These are phyloP conservation scores for Perca schrenkii DNA, from an alignment of 2,113 vertebrate genomes.

Conservation along the genomic window DNA sequence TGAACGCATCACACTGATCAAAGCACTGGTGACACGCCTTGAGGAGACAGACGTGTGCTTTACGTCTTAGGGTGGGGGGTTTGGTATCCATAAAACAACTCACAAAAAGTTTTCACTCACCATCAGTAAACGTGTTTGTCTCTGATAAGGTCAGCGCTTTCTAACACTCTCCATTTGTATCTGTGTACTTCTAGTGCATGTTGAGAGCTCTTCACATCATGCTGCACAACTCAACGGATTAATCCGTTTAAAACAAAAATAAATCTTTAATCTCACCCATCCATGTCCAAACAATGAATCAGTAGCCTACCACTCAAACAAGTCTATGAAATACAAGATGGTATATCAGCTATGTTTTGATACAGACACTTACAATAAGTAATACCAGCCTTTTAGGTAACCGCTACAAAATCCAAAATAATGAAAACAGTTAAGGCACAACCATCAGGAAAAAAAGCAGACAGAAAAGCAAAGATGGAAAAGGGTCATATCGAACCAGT, in stretches of 20 bases:
- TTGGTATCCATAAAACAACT: conserved; percentile 43
- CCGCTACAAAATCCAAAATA: background rate
- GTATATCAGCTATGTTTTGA: background rate
- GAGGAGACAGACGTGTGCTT: conserved; percentile 61
- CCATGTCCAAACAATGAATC: background rate
- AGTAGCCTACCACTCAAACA: background rate
- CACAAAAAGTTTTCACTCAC: conserved; percentile 48
- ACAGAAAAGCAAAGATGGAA: background rate
- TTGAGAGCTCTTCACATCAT: background rate
- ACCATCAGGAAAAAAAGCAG: background rate
- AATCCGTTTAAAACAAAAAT: background rate
- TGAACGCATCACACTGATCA: conserved; percentile 71
- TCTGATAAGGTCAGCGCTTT: conserved; percentile 65
- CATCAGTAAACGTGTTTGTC: conserved; percentile 54
- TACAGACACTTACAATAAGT: background rate
- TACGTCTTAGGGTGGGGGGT: conserved; percentile 35
- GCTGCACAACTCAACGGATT: background rate
- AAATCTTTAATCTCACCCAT: background rate
- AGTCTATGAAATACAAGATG: background rate
- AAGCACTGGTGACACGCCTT: conserved; percentile 65
- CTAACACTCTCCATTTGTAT: background rate
- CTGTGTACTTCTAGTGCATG: background rate
- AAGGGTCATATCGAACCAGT: background rate
- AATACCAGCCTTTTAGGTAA: too few relatives aligned
- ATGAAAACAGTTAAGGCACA: background rate